Evolutionary conservation across 2,797 vertebrate genomes (phyloP), one percentile per base, ranked within the genome.

Genomic region (Nannoperca australis): DNA sequence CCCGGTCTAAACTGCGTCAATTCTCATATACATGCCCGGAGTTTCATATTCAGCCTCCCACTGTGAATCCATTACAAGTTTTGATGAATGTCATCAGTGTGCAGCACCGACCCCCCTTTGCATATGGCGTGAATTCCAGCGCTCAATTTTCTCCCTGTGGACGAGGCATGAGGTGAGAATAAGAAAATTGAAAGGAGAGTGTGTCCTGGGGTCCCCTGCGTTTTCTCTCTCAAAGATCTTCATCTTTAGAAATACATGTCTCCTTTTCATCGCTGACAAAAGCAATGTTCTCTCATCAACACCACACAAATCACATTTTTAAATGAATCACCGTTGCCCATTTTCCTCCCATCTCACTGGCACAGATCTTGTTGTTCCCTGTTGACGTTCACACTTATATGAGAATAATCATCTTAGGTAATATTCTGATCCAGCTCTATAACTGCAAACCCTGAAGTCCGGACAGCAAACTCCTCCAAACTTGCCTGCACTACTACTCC

Each of bases 61-160:
- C 81, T 76, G 83, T 54, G 75, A 85, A 76, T 74, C 76, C 81
- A 90, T 87, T 85, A 77, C 71, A 82, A 62, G 64, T 81, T 86
- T 79, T 87, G 51, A 84, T 84, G 74, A 86, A 87, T 76, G 60
- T 86, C 81, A 86, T 90, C 76, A 78, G 70, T 18, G 36, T 61
- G 54, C 32, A 18, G 72, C 32, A 15, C 49, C 12, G 18, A 54
- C 83, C 69, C 30, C 60, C 24, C 68, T 83, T 77, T 76, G 55
- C 20, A 40, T 32, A 58, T 7, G 32, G 71, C 1, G 3, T 59
- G 58, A 51, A 77, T 60, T 64, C 71, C 22, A 27, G 40, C 11
- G 15, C 60, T 30, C 36, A 68, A 61, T 84, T 82, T 79, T 53
- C 55, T 47, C 71, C 40, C 38, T 44, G 15, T 18, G 5, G 20